Base-by-base conservation (phyloP, 2,113 vertebrate genomes). In the Leptobrachium ailaonicum region DNA sequence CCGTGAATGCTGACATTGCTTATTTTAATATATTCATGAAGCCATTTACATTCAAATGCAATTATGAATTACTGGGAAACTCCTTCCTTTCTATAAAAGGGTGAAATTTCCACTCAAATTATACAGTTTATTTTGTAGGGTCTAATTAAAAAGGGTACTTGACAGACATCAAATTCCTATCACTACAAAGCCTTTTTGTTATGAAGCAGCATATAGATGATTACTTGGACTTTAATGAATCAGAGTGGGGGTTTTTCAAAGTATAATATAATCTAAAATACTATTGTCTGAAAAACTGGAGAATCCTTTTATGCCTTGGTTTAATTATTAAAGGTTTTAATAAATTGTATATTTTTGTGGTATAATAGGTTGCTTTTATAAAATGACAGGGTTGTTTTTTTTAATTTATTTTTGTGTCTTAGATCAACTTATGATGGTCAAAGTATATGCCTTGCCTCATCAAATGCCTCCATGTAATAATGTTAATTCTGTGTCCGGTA, bases 21-120 rank as follows among this genome's bases (percentile, higher is more conserved):
- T 42, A 69, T 68, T 80, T 82, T 82, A 76, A 80, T 75, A 79
- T 76, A 60, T 82, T 79, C 77, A 66, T 71, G 63, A 71, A 68
- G 73, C 80, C 82, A 82, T 82, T 80, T 82, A 71, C 82, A 82
- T 82, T 82, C 67, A 40, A 83, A 83, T 81, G 73, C 82, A 83
- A 81, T 83, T 83, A 83, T 77, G 79, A 80, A 83, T 76, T 83
- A 72, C 79, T 75, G 79, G 73, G 77, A 83, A 81, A 76, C 82
- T 82, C 82, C 71, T 78, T 82, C 60, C 82, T 64, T 77, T 81
- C 82, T 73, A 54, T 66, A 79, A 62, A 81, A 81, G 71, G 71
- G 79, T 74, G 71, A 73, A 81, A 81, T 81, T 81, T 81, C 72
- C 32, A 75, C 72, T 74, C 44, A 81, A 81, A 81, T 81, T 80